phyloP scores from a whole-genome alignment of 2,797 vertebrate genomes.

The Sebastes kiyomatsui region DNA sequence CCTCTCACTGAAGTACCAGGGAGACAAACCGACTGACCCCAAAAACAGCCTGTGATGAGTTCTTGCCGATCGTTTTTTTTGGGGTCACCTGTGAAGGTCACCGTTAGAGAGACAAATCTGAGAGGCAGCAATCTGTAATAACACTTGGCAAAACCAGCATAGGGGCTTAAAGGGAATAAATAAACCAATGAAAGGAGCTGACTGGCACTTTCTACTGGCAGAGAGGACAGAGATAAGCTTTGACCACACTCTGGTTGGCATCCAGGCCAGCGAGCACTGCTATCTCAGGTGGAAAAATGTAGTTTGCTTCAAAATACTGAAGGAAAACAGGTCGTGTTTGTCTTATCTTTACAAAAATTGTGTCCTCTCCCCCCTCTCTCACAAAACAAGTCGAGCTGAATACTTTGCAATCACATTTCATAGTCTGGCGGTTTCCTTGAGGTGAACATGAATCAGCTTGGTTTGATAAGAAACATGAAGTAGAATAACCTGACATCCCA shows the following conservation, averaged over 20 bases:
- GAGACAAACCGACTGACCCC: neutral
- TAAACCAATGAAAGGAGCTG: constrained; percentile 36
- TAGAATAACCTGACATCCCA: neutral
- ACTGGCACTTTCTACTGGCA: constrained; percentile 33
- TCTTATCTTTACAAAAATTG: constrained; percentile 30
- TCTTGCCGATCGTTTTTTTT: neutral
- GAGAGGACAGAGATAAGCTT: constrained; percentile 46
- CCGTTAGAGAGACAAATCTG: neutral
- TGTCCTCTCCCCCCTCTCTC: neutral
- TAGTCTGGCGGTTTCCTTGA: constrained; percentile 27
- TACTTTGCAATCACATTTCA: constrained; percentile 38
- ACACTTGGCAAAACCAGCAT: constrained; percentile 21
- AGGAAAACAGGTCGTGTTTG: constrained; percentile 34
- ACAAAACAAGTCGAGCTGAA: constrained; percentile 22
- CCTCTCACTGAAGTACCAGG: neutral
- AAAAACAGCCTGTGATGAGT: constrained; percentile 16
- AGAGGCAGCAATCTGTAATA: constrained; percentile 34
- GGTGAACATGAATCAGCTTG: constrained; percentile 39
- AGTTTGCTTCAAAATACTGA: constrained; percentile 37
- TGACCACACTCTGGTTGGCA: constrained; percentile 43
- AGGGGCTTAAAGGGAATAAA: constrained; percentile 24
- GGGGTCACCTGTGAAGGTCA: constrained; percentile 36
- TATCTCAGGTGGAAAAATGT: constrained; percentile 44
- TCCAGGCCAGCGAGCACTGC: constrained; percentile 30
- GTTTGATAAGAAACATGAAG: constrained; percentile 36